Evolutionary conservation across 2,888 invertebrate species (phyloP).

Genomic region (Eupithecia exiguata): DNA sequence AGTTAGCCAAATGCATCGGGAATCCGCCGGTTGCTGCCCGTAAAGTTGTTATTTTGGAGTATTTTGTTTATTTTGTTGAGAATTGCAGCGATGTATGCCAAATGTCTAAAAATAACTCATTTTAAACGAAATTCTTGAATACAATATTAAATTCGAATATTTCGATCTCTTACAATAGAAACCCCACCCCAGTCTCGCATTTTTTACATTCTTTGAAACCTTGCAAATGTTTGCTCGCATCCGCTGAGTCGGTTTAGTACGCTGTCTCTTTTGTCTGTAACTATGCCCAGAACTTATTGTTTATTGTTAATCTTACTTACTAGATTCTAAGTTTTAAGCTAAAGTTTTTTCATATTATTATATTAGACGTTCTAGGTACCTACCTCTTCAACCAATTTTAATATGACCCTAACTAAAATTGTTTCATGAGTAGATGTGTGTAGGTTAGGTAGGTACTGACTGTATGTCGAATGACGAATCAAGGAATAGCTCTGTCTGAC

Average conservation of each 20-base stretch:
- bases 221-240: background rate
- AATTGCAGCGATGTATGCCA: background rate
- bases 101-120: background rate
- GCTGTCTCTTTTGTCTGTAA: background rate
- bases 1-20: conserved; percentile 1
- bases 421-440: background rate
- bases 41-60: conserved; percentile 1
- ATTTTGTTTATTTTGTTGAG: conserved; percentile 1
- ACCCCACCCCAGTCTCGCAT: background rate
- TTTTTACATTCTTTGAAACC: background rate
- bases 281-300: background rate
- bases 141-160: background rate
- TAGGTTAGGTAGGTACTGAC: background rate
- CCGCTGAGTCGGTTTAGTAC: background rate
- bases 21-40: background rate
- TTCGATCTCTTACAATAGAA: background rate
- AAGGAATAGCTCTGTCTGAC: background rate
- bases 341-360: too few species aligned
- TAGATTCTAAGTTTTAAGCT: too few species aligned
- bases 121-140: background rate
- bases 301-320: too few species aligned
- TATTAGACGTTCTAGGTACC: too few species aligned
- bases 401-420: too few species aligned
- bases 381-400: too few species aligned
- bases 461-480: background rate